Percentiles rank a stretch among this genome's conserved stretches.
These are phyloP conservation scores for Carabus problematicus DNA, from an alignment of 2,888 invertebrate genomes.

Conservation along the genomic window DNA sequence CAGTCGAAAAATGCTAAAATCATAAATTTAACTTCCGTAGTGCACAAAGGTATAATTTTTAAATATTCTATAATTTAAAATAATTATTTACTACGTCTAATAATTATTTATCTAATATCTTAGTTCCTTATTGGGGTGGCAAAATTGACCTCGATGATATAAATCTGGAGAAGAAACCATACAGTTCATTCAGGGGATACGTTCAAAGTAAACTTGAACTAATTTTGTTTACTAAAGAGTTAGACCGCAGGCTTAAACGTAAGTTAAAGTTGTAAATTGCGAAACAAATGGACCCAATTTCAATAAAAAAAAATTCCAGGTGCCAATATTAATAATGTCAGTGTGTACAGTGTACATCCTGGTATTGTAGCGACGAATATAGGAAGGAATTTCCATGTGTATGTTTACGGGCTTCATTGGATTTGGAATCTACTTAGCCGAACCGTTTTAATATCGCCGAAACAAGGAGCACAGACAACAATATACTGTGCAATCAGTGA, in stretches of 20 bases:
- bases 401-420: too few relatives aligned
- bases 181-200: constrained; percentile 71
- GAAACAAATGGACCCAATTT: neutral
- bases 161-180: constrained; percentile 65
- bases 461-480: too few relatives aligned
- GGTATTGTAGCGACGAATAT: constrained; percentile 24
- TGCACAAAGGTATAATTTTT: constrained; percentile 57
- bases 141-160: constrained; percentile 69
- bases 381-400: neutral
- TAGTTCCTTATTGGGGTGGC: constrained; percentile 55
- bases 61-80: neutral
- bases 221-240: constrained; percentile 52
- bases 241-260: constrained; percentile 24
- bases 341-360: constrained; percentile 34
- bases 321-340: constrained; percentile 11
- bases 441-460: too few relatives aligned
- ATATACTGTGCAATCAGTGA: too few relatives aligned
- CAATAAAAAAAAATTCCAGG: neutral
- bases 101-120: constrained; percentile 2
- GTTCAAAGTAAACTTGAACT: constrained; percentile 77
- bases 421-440: too few relatives aligned
- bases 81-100: neutral
- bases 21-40: constrained; percentile 67
- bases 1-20: constrained; percentile 65
- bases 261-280: neutral